Evolutionary conservation across 2,888 invertebrate genomes (phyloP).

Genomic region (Xylocampa areola): DNA sequence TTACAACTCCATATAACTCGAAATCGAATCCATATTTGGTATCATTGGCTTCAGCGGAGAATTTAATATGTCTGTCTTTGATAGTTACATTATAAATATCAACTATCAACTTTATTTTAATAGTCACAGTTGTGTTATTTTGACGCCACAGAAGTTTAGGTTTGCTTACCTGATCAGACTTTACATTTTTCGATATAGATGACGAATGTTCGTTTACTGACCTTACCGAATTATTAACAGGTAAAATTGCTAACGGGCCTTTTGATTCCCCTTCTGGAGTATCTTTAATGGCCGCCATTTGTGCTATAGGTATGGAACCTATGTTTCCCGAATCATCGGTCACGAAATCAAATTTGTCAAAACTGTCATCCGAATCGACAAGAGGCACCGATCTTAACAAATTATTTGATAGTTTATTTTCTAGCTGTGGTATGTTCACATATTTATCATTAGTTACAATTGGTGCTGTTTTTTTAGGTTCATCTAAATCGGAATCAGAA

Average conservation of each 20-base stretch:
- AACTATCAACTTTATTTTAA: constrained; percentile 79
- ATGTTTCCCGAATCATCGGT: background rate
- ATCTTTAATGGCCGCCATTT: constrained; percentile 20
- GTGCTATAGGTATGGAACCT: constrained; percentile 12
- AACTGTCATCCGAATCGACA: constrained; percentile 68
- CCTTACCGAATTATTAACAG: constrained; percentile 67
- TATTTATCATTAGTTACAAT: background rate
- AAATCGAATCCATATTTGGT: constrained; percentile 76
- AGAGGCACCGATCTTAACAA: constrained; percentile 74
- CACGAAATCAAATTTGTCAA: constrained; percentile 47
- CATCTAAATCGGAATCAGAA: constrained; percentile 38
- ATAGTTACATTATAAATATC: constrained; percentile 74
- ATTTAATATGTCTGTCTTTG: constrained; percentile 67
- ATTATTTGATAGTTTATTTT: constrained; percentile 47
- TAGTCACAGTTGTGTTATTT: constrained; percentile 64
- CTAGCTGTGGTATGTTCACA: background rate
- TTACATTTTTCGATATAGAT: constrained; percentile 30
- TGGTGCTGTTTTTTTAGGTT: background rate
- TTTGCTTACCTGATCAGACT: constrained; percentile 58
- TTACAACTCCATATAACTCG: constrained; percentile 78
- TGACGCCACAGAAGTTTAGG: constrained; percentile 82
- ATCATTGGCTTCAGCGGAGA: constrained; percentile 68
- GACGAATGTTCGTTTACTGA: constrained; percentile 56
- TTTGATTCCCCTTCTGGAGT: constrained; percentile 3
- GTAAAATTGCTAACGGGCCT: background rate